Base-by-base conservation (phyloP, 2,113 vertebrate species). In the Dromas ardeola region DNA sequence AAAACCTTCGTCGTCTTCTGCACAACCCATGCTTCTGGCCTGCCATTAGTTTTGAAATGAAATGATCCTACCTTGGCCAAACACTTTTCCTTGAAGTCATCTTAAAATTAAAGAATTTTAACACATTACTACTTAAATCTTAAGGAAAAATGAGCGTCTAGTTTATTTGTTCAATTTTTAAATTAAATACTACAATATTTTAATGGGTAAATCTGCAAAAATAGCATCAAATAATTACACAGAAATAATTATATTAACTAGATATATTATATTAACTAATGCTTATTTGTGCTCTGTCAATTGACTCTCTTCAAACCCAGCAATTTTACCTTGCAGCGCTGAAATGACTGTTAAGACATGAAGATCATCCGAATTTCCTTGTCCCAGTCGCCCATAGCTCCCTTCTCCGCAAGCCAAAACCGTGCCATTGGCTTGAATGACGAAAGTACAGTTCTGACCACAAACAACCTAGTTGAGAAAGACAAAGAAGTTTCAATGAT, bases 371-470 rank as follows among this genome's bases (percentile, higher is more conserved):
- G 98, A 99, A 92, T 99, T 99, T 70, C 98, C 98, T 96, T 99
- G 98, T 87, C 98, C 98, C 93, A 99, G 97, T 58, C 98, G 97
- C 22, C 98, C 98, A 30, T 99, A 99, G 93, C 98, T 99, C 84
- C 98, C 98, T 96, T 99, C 98, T 69, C 98, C 98, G 87, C 98
- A 99, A 61, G 98, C 98, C 96, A 99, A 91, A 80, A 99, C 98
- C 0, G 98, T 98, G 58, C 98, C 98, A 80, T 99, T 99, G 11
- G 98, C 98, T 91, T 98, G 98, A 87, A 98, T 98, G 76, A 99
- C 98, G 92, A 99, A 99, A 59, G 98, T 99, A 52, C 98, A 99
- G 40, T 99, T 99, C 95, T 99, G 98, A 71, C 98, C 98, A 97
- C 98, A 99, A 88, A 99, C 96, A 61, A 99, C 98, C 98, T 99